phyloP scores from a whole-genome alignment of 2,888 invertebrate genomes.

The Boloria euphrosyne region DNA sequence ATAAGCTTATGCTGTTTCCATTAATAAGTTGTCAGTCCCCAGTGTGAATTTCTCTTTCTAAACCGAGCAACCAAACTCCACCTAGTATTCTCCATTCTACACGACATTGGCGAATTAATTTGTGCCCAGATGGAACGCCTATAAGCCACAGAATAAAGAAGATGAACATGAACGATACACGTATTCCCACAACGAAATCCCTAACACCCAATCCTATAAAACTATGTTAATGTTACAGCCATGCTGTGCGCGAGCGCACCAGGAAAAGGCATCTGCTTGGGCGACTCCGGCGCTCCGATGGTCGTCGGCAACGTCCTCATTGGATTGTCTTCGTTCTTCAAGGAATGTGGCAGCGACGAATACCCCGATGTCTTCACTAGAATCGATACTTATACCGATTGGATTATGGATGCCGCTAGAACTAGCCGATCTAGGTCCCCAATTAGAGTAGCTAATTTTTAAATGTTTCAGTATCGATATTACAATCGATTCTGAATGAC shows the following conservation, averaged over 20 bases:
- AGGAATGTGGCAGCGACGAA: conserved; percentile 45
- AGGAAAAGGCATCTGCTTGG: conserved; percentile 53
- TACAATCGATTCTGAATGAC: background rate
- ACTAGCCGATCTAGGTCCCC: conserved; percentile 28
- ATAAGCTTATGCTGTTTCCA: too few relatives aligned
- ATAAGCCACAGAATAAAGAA: too few relatives aligned
- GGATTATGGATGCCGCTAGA: conserved; percentile 56
- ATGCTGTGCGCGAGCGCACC: conserved; percentile 54
- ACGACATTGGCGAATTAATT: too few relatives aligned
- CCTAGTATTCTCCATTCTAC: too few relatives aligned
- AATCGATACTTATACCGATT: conserved; percentile 53
- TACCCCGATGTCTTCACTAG: conserved; percentile 59
- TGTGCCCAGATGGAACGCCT: too few relatives aligned
- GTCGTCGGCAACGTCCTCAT: conserved; percentile 48
- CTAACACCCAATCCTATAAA: background rate
- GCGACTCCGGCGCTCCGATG: conserved; percentile 65
- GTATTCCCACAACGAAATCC: too few relatives aligned
- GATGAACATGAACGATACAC: too few relatives aligned
- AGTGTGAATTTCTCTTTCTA: too few relatives aligned
- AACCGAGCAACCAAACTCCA: too few relatives aligned
- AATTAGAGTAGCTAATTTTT: conserved; percentile 8
- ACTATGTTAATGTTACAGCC: conserved; percentile 42
- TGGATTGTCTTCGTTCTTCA: conserved; percentile 52
- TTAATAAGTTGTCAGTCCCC: too few relatives aligned
- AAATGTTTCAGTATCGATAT: background rate